Percentiles rank a stretch among this genome's conserved stretches.
Conservation (phyloP, 2,888 invertebrate genomes). For the Geophilus truncorum region DNA sequence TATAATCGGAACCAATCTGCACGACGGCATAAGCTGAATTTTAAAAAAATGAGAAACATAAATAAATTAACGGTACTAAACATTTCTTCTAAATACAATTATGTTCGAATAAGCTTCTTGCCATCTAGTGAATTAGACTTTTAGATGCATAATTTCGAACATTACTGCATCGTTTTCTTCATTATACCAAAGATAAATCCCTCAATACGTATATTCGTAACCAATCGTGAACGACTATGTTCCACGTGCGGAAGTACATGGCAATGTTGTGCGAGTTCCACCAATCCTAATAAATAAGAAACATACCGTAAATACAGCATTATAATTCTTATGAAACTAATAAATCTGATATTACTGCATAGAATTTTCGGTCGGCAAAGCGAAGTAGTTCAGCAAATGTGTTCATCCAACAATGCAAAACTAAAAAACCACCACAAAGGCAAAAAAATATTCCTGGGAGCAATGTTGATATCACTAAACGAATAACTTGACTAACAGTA, state of each 20-base stretch:
- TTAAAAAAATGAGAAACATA: too few species aligned
- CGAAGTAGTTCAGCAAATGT: slow-evolving; percentile 80
- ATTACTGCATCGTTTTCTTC: slow-evolving; percentile 48
- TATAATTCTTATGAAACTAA: background rate
- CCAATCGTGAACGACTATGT: slow-evolving; percentile 92
- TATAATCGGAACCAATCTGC: background rate
- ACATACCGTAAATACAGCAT: slow-evolving; percentile 1
- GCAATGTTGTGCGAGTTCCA: slow-evolving; percentile 82
- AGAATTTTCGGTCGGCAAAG: slow-evolving; percentile 80
- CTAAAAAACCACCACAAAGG: slow-evolving; percentile 73
- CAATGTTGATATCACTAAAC: slow-evolving; percentile 65
- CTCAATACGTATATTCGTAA: slow-evolving; percentile 81
- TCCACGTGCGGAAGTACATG: slow-evolving; percentile 88
- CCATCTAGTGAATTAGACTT: too few species aligned
- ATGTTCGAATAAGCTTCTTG: too few species aligned
- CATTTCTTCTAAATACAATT: too few species aligned
- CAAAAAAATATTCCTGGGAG: slow-evolving; percentile 67
- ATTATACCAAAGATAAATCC: slow-evolving; percentile 52
- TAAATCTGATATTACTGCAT: slow-evolving; percentile 54
- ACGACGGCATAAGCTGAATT: slow-evolving; percentile 42
- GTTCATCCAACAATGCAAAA: slow-evolving; percentile 88
- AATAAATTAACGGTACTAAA: too few species aligned
- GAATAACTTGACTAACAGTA: slow-evolving; percentile 47
- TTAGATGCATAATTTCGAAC: too few species aligned
- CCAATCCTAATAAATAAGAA: slow-evolving; percentile 67